phyloP scores from a whole-genome alignment of 2,888 invertebrate genomes.

The Acleris laterana region DNA sequence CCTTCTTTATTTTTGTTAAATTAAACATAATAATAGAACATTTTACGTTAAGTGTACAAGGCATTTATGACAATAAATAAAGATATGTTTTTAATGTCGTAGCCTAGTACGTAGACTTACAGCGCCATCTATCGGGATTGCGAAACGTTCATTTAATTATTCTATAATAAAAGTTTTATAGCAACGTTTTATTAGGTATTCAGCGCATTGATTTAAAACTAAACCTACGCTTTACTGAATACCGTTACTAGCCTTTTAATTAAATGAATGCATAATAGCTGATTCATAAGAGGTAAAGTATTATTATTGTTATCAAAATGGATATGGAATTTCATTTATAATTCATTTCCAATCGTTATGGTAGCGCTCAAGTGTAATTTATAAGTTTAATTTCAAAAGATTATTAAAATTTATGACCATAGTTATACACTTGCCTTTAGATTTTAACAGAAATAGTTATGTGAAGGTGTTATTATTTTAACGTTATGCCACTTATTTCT shows the following conservation, averaged over 20 bases:
- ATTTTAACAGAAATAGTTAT: too few relatives aligned
- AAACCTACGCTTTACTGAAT: constrained; percentile 1
- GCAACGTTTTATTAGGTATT: neutral
- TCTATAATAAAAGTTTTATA: neutral
- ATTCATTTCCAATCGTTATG: neutral
- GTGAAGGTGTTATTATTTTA: too few relatives aligned
- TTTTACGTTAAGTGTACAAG: too few relatives aligned
- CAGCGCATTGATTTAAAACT: neutral
- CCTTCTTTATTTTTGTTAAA: too few relatives aligned
- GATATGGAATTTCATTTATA: constrained; percentile 4
- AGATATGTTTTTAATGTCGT: neutral
- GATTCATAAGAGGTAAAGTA: neutral
- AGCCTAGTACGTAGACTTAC: neutral
- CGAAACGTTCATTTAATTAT: neutral
- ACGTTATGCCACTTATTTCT: too few relatives aligned
- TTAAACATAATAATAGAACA: too few relatives aligned
- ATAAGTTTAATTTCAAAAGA: neutral
- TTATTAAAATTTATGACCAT: neutral
- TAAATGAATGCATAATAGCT: neutral
- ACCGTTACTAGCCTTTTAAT: neutral
- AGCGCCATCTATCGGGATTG: neutral
- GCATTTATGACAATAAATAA: too few relatives aligned
- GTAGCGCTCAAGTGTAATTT: neutral
- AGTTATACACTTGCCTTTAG: too few relatives aligned
- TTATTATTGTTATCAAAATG: constrained; percentile 7